These are phyloP conservation scores for Meteorus colon DNA, from an alignment of 2,888 invertebrate species.

Conservation along the genomic window DNA sequence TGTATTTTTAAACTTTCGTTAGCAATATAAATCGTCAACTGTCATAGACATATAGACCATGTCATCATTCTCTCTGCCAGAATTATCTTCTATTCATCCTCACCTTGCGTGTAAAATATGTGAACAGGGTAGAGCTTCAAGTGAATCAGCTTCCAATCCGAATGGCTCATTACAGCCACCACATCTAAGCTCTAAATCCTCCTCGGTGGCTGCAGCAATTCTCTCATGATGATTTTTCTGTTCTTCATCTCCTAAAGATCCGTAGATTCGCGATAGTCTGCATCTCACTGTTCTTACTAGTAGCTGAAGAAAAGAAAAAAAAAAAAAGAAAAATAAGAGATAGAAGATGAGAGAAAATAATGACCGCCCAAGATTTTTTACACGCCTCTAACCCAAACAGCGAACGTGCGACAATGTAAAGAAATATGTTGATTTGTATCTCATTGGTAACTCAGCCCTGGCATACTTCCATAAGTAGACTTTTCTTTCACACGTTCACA, in stretches of 20 bases:
- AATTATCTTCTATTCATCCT: slow-evolving; percentile 18
- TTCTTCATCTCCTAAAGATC: slow-evolving; percentile 86
- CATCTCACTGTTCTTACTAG: slow-evolving; percentile 86
- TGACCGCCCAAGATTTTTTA: neutral
- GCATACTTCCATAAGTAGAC: slow-evolving; percentile 18
- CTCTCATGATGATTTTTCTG: slow-evolving; percentile 85
- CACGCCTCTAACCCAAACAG: neutral
- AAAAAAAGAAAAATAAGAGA: slow-evolving; percentile 3
- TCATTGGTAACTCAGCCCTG: slow-evolving; percentile 24
- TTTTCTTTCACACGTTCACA: neutral
- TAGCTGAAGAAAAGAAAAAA: slow-evolving; percentile 75
- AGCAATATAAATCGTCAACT: neutral
- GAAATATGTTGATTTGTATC: slow-evolving; percentile 25
- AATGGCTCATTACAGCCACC: slow-evolving; percentile 88
- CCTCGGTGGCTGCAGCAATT: slow-evolving; percentile 79
- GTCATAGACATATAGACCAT: neutral
- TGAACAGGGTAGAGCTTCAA: slow-evolving; percentile 89
- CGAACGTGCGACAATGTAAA: slow-evolving; percentile 30
- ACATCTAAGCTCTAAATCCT: slow-evolving; percentile 85
- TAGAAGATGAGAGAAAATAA: slow-evolving; percentile 10
- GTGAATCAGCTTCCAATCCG: slow-evolving; percentile 81
- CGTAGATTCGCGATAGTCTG: slow-evolving; percentile 87
- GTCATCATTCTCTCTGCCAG: neutral
- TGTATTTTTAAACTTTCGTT: neutral
- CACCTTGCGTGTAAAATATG: slow-evolving; percentile 91